phyloP scores from a whole-genome alignment of 2,113 vertebrate species.

The Condylura cristata region DNA sequence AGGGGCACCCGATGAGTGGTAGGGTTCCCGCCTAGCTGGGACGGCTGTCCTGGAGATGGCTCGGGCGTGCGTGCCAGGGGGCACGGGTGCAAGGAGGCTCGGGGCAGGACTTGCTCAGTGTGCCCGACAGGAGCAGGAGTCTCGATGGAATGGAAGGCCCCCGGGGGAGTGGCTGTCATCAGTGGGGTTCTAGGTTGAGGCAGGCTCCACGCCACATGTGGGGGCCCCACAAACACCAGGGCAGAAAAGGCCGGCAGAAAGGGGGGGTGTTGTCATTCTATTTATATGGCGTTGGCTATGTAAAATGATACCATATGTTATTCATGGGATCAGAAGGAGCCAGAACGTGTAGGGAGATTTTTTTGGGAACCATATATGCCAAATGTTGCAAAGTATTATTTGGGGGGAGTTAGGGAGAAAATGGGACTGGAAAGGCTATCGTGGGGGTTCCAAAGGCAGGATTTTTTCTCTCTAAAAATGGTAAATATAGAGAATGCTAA shows the following conservation, averaged over 20 bases:
- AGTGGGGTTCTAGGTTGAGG: not conserved
- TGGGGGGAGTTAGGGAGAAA: not conserved
- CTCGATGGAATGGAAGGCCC: not conserved
- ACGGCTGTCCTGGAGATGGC: not conserved
- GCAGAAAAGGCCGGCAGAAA: not conserved
- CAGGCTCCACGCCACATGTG: fast-evolving
- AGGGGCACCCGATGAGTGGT: not conserved
- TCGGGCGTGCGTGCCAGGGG: not conserved
- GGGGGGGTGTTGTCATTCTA: not conserved
- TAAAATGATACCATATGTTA: not conserved
- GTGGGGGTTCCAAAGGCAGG: not conserved
- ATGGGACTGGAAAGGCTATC: not conserved
- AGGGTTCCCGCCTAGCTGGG: not conserved
- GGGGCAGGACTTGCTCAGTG: no score
- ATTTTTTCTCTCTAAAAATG: not conserved
- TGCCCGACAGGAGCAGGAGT: fast-evolving
- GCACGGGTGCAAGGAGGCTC: not conserved
- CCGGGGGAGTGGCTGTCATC: not conserved
- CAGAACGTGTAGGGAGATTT: not conserved
- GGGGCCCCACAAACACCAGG: no score
- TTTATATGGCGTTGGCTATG: no score
- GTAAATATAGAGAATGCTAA: not conserved
- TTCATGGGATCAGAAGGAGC: not conserved
- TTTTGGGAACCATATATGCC: not conserved
- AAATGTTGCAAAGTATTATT: not conserved